Conservation (phyloP, 2,888 invertebrate genomes). For the Phragmatobia fuliginosa region DNA sequence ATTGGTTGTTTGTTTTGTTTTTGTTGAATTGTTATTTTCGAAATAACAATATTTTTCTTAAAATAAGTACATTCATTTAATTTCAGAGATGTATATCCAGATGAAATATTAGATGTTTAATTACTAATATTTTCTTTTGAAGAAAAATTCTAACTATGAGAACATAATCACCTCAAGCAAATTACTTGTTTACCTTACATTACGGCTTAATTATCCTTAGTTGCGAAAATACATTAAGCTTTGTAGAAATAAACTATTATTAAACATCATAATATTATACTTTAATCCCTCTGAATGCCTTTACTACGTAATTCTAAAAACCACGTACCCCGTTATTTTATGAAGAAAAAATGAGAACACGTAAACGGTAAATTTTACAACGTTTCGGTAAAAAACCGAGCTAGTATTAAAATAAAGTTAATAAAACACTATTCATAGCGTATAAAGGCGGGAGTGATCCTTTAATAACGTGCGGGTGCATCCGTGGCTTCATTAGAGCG, state of each 20-base stretch:
- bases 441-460: constrained; percentile 69
- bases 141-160: not conserved
- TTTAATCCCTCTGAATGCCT: not conserved
- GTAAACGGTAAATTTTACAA: constrained; percentile 17
- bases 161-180: not conserved
- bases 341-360: not conserved
- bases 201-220: not conserved
- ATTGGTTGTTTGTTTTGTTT: no score
- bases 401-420: constrained; percentile 64
- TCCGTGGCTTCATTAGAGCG: constrained; percentile 68
- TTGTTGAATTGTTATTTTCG: no score
- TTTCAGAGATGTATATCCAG: no score
- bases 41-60: no score
- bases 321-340: not conserved
- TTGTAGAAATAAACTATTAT: not conserved
- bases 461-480: constrained; percentile 70
- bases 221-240: not conserved
- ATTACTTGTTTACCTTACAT: not conserved
- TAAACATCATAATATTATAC: not conserved
- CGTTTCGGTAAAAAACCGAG: constrained; percentile 38
- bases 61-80: no score
- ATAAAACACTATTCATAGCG: constrained; percentile 67
- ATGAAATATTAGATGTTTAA: no score
- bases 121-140: no score
- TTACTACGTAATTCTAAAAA: not conserved